Base-by-base conservation (phyloP, 2,113 vertebrate genomes). In the Holacanthus passer region DNA sequence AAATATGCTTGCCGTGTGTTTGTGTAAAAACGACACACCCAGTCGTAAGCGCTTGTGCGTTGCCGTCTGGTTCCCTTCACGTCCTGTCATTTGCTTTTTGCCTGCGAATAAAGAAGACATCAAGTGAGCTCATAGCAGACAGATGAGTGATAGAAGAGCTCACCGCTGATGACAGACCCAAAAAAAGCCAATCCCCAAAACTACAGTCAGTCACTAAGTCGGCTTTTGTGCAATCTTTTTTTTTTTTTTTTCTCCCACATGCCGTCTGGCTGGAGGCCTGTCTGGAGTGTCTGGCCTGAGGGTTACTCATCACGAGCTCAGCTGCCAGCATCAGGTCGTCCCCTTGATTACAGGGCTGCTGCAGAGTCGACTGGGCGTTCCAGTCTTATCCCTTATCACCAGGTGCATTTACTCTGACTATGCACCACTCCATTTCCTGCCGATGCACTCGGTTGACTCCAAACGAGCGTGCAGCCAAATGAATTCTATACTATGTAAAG, bases 71-170 rank as follows among this genome's bases (percentile, higher is more conserved):
- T 76, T 82, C 55, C 50, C 77, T 39, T 85, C 73, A 81, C 70
- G 22, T 78, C 75, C 87, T 82, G 88, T 90, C 87, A 80, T 85
- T 71, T 60, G 71, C 79, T 77, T 77, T 88, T 89, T 88, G 83
- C 87, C 83, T 56, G 73, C 32, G 53, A 72, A 84, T 79, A 85
- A 92, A 92, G 91, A 92, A 92, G 89, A 94, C 88, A 84, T 94
- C 84, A 91, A 78, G 85, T 58, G 76, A 87, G 89, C 88, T 77
- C 63, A 84, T 77, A 19, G 83, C 83, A 76, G 89, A 91, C 91
- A 71, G 78, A 74, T 87, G 88, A 94, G 81, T 85, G 91, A 94
- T 87, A 79, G 91, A 75, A 69, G 53, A 76, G 87, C 90, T 91
- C 88, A 87, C 73, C 19, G 79, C 73, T 12, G 76, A 87, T 92